Base-by-base conservation (phyloP, 2,888 invertebrate genomes). In the Hecatera dysodea region DNA sequence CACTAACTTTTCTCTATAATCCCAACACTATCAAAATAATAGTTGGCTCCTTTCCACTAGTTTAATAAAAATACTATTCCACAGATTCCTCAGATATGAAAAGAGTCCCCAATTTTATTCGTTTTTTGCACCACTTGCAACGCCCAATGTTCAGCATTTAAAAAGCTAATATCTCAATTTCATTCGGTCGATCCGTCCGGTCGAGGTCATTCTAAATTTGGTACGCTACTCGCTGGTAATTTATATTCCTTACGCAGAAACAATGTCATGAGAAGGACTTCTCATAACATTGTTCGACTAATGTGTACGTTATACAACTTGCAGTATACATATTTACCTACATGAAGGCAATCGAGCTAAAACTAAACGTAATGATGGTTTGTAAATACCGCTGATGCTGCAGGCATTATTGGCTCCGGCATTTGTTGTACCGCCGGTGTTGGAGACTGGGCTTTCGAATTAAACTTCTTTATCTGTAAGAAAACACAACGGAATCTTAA, bases 391-490 rank as follows among this genome's bases (percentile, higher is more conserved):
- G n/a, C 55, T 64, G 55, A 36, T n/a, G 72, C 60, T 22, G 42
- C 27, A 42, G 60, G 63, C 44, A 77, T 42, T 39, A 39, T 39
- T 24, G 78, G 72, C 12, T 77, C 72, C 7, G 48, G 33, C 53
- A 63, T 52, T 22, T 68, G 78, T 24, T 77, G 76, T 17, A 19
- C 42, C 4, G 39, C 44, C 1, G 29, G 50, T 1, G 56, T 1
- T 8, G 22, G 22, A 22, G 46, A 9, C n/a, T 12, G 53, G 19
- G 9, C 22, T 15, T 70, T 61, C 19, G 50, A 15, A 24, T 64
- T 71, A 11, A 64, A 57, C 24, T 57, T 64, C 44, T 56, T 78
- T 24, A 77, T 61, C 77, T 77, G 82, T 27, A 77, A 64, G 1
- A 42, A 50, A 24, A 59, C 5, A 55, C 19, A n/a, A 42, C 15